A percentile compares a stretch with the other conserved stretches of the same genome.
Conservation (phyloP, 2,797 vertebrate species). For the Enoplosus armatus region DNA sequence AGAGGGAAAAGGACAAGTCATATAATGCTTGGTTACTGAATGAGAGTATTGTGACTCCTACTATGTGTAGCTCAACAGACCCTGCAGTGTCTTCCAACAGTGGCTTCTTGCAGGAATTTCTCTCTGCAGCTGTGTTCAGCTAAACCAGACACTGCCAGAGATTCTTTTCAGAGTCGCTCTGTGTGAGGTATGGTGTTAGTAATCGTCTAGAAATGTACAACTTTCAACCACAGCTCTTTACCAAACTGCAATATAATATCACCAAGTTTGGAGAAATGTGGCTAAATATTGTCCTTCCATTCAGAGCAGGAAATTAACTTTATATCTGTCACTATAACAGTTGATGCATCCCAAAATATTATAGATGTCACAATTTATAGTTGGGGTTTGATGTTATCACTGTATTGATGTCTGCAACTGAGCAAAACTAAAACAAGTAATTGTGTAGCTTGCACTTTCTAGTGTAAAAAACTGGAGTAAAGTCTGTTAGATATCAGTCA, state of each 20-base stretch:
- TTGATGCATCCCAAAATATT: not conserved
- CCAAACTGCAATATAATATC: constrained; percentile 43
- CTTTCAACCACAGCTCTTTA: constrained; percentile 44
- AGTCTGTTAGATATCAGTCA: not conserved
- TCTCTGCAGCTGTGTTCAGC: constrained; percentile 71
- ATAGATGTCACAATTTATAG: not conserved
- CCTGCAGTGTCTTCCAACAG: constrained; percentile 79
- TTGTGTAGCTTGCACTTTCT: not conserved
- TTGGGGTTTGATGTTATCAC: not conserved
- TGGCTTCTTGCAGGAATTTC: constrained; percentile 74
- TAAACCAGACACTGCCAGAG: constrained; percentile 69
- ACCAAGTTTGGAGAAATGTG: constrained; percentile 31
- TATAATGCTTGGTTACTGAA: constrained; percentile 61
- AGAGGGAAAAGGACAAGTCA: constrained; percentile 38
- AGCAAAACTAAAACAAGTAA: constrained; percentile 12
- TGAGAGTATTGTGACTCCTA: constrained; percentile 77
- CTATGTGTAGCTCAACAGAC: constrained; percentile 70
- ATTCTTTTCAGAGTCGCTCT: constrained; percentile 66
- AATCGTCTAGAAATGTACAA: constrained; percentile 74
- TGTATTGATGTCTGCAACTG: constrained; percentile 1
- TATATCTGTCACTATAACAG: constrained; percentile 9
- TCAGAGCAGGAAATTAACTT: constrained; percentile 21
- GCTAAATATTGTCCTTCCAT: constrained; percentile 17
- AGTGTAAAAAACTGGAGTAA: not conserved
- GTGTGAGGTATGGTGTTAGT: constrained; percentile 64